A percentile compares a stretch with the other conserved stretches of the same genome.
These are phyloP conservation scores for Chymomyza fuscimana DNA, from an alignment of 2,888 invertebrate genomes.

Conservation along the genomic window DNA sequence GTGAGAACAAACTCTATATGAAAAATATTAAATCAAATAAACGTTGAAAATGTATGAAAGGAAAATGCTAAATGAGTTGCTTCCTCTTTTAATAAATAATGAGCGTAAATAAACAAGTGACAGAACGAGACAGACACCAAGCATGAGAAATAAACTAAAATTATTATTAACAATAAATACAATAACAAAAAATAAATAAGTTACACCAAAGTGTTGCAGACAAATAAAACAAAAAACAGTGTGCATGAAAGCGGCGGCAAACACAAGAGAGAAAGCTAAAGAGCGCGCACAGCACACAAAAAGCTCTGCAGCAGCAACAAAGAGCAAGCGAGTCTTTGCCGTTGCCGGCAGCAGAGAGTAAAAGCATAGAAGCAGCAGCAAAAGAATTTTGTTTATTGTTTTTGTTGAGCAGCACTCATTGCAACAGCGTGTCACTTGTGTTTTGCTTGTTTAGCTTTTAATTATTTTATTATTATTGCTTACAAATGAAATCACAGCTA, in stretches of 20 bases:
- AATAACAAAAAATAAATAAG: neutral
- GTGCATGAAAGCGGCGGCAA: neutral
- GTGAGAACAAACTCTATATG: slow-evolving; percentile 18
- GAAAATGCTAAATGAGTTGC: slow-evolving; percentile 53
- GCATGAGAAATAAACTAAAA: neutral
- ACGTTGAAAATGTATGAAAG: neutral
- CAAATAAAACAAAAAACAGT: neutral
- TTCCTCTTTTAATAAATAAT: slow-evolving; percentile 61
- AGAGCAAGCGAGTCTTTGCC: no score
- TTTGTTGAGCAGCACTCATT: neutral
- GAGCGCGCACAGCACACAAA: neutral
- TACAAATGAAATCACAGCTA: slow-evolving; percentile 40
- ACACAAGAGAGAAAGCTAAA: neutral
- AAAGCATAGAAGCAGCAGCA: no score
- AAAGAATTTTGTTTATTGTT: neutral
- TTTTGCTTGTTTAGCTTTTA: neutral
- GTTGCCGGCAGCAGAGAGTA: no score
- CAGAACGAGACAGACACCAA: neutral
- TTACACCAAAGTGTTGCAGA: neutral
- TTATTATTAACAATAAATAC: slow-evolving; percentile 29
- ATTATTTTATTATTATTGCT: neutral
- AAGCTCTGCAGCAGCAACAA: no score
- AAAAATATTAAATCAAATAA: neutral
- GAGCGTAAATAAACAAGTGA: slow-evolving; percentile 21
- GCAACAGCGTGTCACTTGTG: neutral